These are phyloP conservation scores for Beaufortia kweichowensis DNA, from an alignment of 2,113 vertebrate genomes.

Conservation along the genomic window DNA sequence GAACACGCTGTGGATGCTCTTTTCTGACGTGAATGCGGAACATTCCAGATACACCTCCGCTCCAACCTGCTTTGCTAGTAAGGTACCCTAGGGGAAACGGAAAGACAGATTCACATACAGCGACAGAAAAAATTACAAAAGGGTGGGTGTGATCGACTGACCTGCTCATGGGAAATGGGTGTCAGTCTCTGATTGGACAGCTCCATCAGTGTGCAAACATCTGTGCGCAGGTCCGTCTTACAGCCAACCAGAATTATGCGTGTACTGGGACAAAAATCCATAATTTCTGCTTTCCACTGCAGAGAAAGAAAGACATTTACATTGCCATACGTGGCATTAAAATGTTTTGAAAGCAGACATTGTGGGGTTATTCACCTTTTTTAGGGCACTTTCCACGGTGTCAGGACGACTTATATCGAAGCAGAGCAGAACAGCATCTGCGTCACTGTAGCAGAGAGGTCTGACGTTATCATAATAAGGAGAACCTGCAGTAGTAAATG, in stretches of 20 bases:
- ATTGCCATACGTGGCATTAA: not conserved
- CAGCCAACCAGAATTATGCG: slow-evolving; percentile 90
- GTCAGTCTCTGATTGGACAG: slow-evolving; percentile 91
- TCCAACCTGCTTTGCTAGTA: slow-evolving; percentile 86
- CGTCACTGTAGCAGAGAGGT: slow-evolving; percentile 96
- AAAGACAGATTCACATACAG: not conserved
- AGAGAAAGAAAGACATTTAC: not conserved
- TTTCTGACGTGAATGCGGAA: slow-evolving; percentile 93
- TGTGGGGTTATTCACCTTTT: slow-evolving; percentile 79
- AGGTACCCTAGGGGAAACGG: slow-evolving; percentile 76
- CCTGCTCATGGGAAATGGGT: slow-evolving; percentile 91
- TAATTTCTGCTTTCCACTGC: slow-evolving; percentile 93
- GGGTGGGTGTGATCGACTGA: slow-evolving; percentile 54
- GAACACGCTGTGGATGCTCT: slow-evolving; percentile 92
- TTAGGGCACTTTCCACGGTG: slow-evolving; percentile 84
- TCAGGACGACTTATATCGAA: slow-evolving; percentile 92
- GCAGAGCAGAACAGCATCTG: slow-evolving; percentile 89
- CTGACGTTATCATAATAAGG: slow-evolving; percentile 96
- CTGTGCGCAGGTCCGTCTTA: slow-evolving; percentile 90
- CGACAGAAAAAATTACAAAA: not conserved
- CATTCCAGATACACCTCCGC: slow-evolving; percentile 91
- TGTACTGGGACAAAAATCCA: slow-evolving; percentile 90
- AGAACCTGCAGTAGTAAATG: slow-evolving; percentile 75
- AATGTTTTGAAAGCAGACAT: not conserved
- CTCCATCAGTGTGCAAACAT: slow-evolving; percentile 94